phyloP scores from a whole-genome alignment of 2,888 invertebrate species.

The Drosophila greeni region DNA sequence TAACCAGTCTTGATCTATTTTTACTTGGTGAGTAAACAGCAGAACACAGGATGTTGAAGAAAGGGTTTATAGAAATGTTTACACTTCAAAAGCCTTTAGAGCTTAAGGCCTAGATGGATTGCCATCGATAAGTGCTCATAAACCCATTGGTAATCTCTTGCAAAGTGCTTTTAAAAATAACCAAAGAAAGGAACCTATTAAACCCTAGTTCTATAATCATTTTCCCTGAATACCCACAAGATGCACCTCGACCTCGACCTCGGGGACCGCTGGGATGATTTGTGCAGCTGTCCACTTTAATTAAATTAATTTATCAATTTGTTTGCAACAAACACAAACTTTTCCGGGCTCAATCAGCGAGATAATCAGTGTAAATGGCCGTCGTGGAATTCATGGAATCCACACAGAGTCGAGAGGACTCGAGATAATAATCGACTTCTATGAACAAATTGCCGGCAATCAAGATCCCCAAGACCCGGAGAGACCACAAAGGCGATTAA shows the following conservation, averaged over 20 bases:
- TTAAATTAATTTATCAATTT: constrained; percentile 61
- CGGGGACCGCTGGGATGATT: neutral
- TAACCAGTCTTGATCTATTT: neutral
- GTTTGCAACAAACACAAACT: constrained; percentile 59
- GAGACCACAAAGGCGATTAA: constrained; percentile 52
- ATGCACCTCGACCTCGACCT: constrained; percentile 19
- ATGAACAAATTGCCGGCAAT: constrained; percentile 68
- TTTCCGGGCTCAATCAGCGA: constrained; percentile 48
- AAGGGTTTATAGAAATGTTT: neutral
- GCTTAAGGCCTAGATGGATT: neutral
- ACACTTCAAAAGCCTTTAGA: neutral
- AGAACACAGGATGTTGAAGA: constrained; percentile 16
- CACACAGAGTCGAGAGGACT: constrained; percentile 30
- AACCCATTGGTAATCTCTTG: neutral
- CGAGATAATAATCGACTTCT: constrained; percentile 68
- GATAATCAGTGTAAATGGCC: constrained; percentile 46
- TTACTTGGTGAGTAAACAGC: neutral
- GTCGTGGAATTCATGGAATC: constrained; percentile 10
- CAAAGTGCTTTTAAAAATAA: neutral
- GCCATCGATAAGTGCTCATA: neutral
- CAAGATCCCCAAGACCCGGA: constrained; percentile 34
- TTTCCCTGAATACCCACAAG: neutral
- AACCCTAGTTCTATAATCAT: neutral
- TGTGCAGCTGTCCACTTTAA: constrained; percentile 30
- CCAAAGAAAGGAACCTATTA: neutral